These are phyloP conservation scores for Euproctis similis DNA, from an alignment of 2,888 invertebrate species.

Conservation along the genomic window DNA sequence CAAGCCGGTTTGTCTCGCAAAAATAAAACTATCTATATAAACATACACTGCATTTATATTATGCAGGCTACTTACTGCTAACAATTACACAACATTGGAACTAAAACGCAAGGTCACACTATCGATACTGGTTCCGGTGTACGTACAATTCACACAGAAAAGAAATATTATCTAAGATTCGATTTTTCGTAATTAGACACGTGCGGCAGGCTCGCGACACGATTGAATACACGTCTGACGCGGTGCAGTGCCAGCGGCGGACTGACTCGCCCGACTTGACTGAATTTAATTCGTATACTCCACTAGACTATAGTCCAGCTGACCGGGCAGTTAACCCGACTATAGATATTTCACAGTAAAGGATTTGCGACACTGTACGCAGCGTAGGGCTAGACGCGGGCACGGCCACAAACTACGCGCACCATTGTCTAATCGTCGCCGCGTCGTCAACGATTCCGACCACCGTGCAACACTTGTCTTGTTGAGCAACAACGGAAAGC, in stretches of 20 bases:
- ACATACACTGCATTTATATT: no score
- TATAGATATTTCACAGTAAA: no score
- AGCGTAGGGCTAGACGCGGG: conserved; percentile 11
- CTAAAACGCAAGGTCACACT: conserved; percentile 6
- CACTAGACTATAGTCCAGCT: conserved; percentile 30
- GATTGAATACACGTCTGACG: conserved; percentile 20
- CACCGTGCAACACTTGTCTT: no score
- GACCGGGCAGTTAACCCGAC: no score
- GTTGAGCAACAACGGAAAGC: conserved; percentile 16
- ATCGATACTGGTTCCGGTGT: conserved; percentile 2
- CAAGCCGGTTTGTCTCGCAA: conserved; percentile 9
- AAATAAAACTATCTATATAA: not conserved
- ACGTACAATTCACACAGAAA: conserved; percentile 11
- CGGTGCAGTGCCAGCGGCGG: conserved; percentile 22
- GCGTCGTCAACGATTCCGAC: not conserved
- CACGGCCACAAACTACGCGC: no score
- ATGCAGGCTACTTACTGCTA: conserved; percentile 16
- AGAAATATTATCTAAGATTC: conserved; percentile 14
- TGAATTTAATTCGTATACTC: conserved; percentile 9
- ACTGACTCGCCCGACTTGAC: conserved; percentile 38
- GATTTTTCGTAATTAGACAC: conserved; percentile 27
- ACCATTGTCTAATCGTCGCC: conserved; percentile 8
- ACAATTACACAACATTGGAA: conserved; percentile 7
- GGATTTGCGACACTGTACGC: no score
- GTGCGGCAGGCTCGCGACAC: conserved; percentile 18